Conservation (phyloP, 2,888 invertebrate genomes). For the Syritta pipiens region DNA sequence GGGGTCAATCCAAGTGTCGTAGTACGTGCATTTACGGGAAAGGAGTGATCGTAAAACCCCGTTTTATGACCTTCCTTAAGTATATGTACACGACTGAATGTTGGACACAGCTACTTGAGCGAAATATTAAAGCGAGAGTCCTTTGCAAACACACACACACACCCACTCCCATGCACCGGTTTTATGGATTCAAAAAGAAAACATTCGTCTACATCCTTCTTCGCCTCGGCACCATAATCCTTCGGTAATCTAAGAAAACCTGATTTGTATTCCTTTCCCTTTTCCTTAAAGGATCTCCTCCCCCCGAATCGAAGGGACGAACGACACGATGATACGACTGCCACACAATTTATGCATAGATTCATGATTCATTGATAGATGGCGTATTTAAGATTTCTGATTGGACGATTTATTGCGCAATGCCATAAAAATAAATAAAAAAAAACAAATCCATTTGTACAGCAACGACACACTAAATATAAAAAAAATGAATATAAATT, state of each 20-base stretch:
- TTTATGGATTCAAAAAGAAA: slow-evolving; percentile 40
- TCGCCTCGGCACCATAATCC: slow-evolving; percentile 58
- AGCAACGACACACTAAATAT: slow-evolving; percentile 24
- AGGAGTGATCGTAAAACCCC: slow-evolving; percentile 58
- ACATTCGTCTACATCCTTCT: slow-evolving; percentile 53
- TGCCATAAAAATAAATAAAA: slow-evolving; percentile 34
- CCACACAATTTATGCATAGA: slow-evolving; percentile 49
- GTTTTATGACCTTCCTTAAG: slow-evolving; percentile 64
- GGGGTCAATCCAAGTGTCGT: slow-evolving; percentile 39
- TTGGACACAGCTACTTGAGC: slow-evolving; percentile 57
- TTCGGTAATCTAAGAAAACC: slow-evolving; percentile 61
- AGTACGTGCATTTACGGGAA: slow-evolving; percentile 18
- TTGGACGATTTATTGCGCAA: slow-evolving; percentile 58
- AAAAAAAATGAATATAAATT: slow-evolving; percentile 22
- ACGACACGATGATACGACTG: too few species aligned
- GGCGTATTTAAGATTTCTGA: slow-evolving; percentile 59
- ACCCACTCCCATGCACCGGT: slow-evolving; percentile 7
- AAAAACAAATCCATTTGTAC: too few species aligned
- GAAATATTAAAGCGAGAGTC: slow-evolving; percentile 55
- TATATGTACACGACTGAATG: slow-evolving; percentile 42
- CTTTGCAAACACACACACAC: too few species aligned
- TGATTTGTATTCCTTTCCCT: slow-evolving; percentile 54
- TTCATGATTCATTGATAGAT: slow-evolving; percentile 63
- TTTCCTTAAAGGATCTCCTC: not conserved
- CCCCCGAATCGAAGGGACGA: too few species aligned